Base-by-base conservation (phyloP, 1,140 invertebrate genomes). In the Goniozus legneri region DNA sequence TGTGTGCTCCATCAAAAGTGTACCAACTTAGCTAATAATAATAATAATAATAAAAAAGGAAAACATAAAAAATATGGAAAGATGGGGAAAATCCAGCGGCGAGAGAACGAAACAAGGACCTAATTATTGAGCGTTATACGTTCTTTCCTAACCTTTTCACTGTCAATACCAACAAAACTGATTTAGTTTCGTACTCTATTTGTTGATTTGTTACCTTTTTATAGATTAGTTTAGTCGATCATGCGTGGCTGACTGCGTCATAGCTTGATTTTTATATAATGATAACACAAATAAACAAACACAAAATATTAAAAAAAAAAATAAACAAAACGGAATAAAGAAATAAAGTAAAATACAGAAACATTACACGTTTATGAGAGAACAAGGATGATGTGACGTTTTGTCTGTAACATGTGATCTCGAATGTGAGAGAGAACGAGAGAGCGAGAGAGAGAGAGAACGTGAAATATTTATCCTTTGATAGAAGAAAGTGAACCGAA, bases 151-250 rank as follows among this genome's bases (percentile, higher is more conserved):
- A 65, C 58, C 50, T 61, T 55, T 59, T 64, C 50, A 65, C 47
- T 59, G 58, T 60, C 60, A 58, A 62, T 61, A 66, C 58, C 59
- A 61, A 69, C 56, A 56, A 61, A n/a, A 56, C 57, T 58, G 57
- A 67, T 73, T 71, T 65, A 64, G 54, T 71, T 65, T 67, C 62
- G 46, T 63, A 69, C 56, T 67, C 62, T 58, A 60, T 67, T 64
- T 64, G 66, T 67, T 67, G 69, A 72, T 75, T 74, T 73, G 66
- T 73, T 73, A 69, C 66, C 60, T 66, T 71, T 71, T 73, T 64
- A 65, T 69, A 70, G 69, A 63, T 67, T 63, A 73, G 66, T 69
- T 74, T 73, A 69, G 69, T 69, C 62, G 52, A 73, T 69, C 62
- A 60, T 65, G 56, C 56, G 61, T 56, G 65, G 53, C 59, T 67